phyloP scores from a whole-genome alignment of 2,113 vertebrate species.

The Apodemus speciosus region DNA sequence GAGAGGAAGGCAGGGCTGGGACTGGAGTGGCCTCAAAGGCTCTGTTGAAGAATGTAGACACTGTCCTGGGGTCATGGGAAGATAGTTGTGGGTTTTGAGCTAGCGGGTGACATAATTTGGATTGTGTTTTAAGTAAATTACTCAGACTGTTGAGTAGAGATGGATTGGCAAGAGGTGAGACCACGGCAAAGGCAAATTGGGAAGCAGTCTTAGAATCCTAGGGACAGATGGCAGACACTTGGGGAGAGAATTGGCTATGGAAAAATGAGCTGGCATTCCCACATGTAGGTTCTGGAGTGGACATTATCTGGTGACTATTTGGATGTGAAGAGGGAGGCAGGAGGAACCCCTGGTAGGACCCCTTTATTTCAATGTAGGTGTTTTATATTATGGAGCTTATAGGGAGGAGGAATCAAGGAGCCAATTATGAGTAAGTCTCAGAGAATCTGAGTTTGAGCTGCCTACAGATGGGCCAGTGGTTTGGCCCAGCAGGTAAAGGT shows the following conservation, averaged over 20 bases:
- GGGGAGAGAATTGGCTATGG: background rate
- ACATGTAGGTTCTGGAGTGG: accelerated
- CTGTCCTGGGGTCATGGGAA: background rate
- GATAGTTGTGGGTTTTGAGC: background rate
- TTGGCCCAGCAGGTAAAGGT: background rate
- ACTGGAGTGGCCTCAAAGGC: accelerated
- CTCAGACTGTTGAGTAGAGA: background rate
- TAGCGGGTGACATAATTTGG: background rate
- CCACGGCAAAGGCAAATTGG: background rate
- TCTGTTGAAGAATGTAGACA: accelerated
- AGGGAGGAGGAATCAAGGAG: accelerated
- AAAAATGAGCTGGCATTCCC: accelerated
- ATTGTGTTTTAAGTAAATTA: background rate
- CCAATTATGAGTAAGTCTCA: background rate
- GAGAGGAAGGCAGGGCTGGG: background rate
- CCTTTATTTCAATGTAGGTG: too few species aligned
- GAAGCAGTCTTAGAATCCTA: background rate
- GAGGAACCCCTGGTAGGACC: background rate
- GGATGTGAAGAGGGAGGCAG: background rate
- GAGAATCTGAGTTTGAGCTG: background rate
- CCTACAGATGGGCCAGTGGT: background rate
- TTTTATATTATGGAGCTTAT: too few species aligned
- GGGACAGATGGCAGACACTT: background rate
- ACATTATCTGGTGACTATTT: accelerated
- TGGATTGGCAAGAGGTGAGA: background rate